Percentiles rank a stretch among this genome's conserved stretches.
Evolutionary conservation across 2,113 vertebrate species (phyloP).

Genomic region (Romanogobio albipinnatus): DNA sequence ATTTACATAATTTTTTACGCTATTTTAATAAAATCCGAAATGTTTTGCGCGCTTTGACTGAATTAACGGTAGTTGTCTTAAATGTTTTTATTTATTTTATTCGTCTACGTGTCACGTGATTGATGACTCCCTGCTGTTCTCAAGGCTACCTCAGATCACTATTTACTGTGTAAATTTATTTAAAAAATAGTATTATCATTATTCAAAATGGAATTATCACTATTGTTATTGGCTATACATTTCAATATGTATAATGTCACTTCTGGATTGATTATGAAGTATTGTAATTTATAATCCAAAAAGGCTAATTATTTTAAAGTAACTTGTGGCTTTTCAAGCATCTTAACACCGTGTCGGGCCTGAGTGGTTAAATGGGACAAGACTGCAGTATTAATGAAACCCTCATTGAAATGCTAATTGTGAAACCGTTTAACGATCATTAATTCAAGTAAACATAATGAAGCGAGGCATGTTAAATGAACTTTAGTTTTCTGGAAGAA

Average conservation of each 20-base stretch:
- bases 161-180: too few species aligned
- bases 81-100: too few species aligned
- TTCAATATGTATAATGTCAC: not conserved
- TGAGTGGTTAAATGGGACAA: slow-evolving; percentile 24
- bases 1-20: not conserved
- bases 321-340: slow-evolving; percentile 20
- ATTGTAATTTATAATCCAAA: not conserved
- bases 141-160: too few species aligned
- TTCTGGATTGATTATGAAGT: not conserved
- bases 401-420: slow-evolving; percentile 36
- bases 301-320: not conserved
- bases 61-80: too few species aligned
- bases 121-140: too few species aligned
- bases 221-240: too few species aligned
- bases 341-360: not conserved
- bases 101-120: too few species aligned
- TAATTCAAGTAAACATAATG: slow-evolving; percentile 28
- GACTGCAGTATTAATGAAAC: slow-evolving; percentile 37
- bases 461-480: slow-evolving; percentile 5
- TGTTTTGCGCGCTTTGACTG: too few species aligned
- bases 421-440: not conserved
- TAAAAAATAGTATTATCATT: too few species aligned
- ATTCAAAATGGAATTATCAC: too few species aligned
- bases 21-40: not conserved
- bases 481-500: not conserved